Evolutionary conservation across 1,140 invertebrate genomes (phyloP).

Genomic region (roundworm (Caenorhabditis elegans)): DNA sequence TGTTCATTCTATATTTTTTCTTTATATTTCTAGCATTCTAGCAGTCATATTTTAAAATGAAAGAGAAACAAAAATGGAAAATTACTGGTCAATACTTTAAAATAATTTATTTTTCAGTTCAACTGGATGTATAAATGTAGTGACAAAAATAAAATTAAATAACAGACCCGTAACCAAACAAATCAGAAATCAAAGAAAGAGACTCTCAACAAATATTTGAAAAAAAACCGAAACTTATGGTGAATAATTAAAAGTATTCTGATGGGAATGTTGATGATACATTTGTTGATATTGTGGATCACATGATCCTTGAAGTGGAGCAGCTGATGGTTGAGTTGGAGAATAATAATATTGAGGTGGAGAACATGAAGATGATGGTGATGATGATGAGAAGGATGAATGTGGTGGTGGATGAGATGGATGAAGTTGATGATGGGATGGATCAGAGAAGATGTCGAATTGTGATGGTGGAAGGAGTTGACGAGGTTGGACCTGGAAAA

Average conservation of each 20-base stretch:
- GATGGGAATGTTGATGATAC: not conserved
- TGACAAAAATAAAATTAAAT: too few species aligned
- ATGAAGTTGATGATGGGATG: not conserved
- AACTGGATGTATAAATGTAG: too few species aligned
- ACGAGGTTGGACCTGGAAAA: conserved; percentile 35
- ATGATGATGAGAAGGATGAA: not conserved
- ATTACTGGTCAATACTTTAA: too few species aligned
- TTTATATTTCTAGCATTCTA: too few species aligned
- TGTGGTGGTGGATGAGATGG: not conserved
- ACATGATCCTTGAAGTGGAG: not conserved
- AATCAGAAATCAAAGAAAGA: not conserved
- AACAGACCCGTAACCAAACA: too few species aligned
- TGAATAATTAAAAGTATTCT: not conserved
- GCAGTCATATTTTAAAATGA: too few species aligned
- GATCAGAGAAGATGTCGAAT: conserved; percentile 10
- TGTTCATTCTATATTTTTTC: too few species aligned
- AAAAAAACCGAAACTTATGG: not conserved
- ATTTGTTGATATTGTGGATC: conserved; percentile 6
- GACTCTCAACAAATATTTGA: not conserved
- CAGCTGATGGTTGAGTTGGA: not conserved
- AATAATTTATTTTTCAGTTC: too few species aligned
- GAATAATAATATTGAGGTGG: conserved; percentile 14
- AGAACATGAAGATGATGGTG: not conserved
- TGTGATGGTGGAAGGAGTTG: not conserved
- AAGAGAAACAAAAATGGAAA: too few species aligned